Percentiles rank a stretch among this genome's conserved stretches.
Evolutionary conservation across 2,888 invertebrate species (phyloP).

Genomic region (Shargacucullia verbasci): DNA sequence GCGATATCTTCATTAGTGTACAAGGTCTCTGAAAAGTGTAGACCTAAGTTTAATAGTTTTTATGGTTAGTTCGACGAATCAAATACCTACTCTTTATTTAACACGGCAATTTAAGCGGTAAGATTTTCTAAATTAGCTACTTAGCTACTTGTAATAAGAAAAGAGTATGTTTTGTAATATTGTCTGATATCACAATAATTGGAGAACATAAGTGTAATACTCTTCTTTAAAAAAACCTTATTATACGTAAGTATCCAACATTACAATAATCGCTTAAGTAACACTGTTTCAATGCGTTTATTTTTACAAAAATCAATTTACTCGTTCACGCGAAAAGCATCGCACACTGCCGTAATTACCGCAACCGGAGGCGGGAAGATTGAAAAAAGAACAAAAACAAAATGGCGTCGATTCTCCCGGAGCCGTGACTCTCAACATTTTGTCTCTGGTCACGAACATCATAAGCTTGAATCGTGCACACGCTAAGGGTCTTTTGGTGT

Average conservation of each 20-base stretch:
- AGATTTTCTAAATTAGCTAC: too few species aligned
- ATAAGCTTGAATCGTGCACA: conserved; percentile 74
- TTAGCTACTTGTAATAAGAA: too few species aligned
- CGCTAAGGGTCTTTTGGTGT: conserved; percentile 80
- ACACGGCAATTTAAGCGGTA: too few species aligned
- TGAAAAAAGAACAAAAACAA: conserved; percentile 61
- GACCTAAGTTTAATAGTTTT: conserved; percentile 14
- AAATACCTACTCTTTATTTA: background rate
- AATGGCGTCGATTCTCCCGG: conserved; percentile 66
- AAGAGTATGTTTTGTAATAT: too few species aligned
- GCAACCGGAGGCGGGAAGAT: conserved; percentile 59
- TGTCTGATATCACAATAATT: conserved; percentile 6
- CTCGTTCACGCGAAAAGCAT: conserved; percentile 55
- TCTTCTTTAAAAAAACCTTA: conserved; percentile 36
- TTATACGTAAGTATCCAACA: conserved; percentile 35
- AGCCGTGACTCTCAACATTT: conserved; percentile 71
- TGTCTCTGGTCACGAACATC: conserved; percentile 83
- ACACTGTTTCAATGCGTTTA: conserved; percentile 34
- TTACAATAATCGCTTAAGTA: conserved; percentile 35
- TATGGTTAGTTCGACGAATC: conserved; percentile 12
- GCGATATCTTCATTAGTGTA: conserved; percentile 67
- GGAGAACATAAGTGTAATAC: conserved; percentile 31
- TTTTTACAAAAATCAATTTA: conserved; percentile 56
- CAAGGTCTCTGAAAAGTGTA: conserved; percentile 30
- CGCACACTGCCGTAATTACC: conserved; percentile 61